Evolutionary conservation across 2,888 invertebrate genomes (phyloP).

Genomic region (Cyaniris semiargus): DNA sequence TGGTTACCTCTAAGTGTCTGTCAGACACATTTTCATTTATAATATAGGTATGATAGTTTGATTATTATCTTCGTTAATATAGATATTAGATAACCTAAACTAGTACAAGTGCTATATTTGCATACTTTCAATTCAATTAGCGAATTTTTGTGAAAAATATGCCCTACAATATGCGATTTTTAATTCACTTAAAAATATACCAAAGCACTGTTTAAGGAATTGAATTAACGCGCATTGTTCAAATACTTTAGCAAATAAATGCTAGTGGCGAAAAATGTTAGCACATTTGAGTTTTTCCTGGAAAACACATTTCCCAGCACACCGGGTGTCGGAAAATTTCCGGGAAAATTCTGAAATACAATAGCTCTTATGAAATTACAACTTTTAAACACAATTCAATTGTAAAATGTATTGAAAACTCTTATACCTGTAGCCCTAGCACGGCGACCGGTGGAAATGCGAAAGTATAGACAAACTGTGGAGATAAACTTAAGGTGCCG

Average conservation of each 20-base stretch:
- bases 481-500: no score
- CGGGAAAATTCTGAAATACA: neutral
- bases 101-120: no score
- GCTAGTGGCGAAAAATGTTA: conserved; percentile 1
- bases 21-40: no score
- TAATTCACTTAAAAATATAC: neutral
- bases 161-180: neutral
- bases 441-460: no score
- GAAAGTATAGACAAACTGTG: no score
- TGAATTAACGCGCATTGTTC: neutral
- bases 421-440: neutral
- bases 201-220: neutral
- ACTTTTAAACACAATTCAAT: neutral
- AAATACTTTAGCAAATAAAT: neutral
- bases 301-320: neutral
- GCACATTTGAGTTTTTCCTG: neutral
- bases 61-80: no score
- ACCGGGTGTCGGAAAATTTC: conserved; percentile 1
- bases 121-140: no score
- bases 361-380: neutral
- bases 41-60: no score
- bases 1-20: no score
- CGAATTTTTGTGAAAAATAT: neutral
- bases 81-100: no score
- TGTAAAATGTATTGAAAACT: neutral